Evolutionary conservation across 2,797 vertebrate species (phyloP).

Genomic region (Malacoctenus gilli): DNA sequence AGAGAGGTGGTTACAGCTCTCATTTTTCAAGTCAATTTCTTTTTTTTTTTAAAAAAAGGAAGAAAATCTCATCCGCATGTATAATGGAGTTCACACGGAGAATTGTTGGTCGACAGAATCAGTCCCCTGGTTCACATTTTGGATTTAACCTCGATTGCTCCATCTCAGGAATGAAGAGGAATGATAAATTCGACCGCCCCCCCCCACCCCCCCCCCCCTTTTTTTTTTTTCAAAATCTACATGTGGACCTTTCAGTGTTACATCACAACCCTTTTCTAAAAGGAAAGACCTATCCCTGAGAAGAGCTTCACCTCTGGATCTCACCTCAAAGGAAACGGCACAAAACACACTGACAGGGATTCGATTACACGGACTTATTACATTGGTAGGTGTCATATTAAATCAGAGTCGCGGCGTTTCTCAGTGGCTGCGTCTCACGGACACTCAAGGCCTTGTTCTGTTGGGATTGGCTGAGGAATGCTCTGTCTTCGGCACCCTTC

Average conservation of each 20-base stretch:
- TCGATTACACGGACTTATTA: slow-evolving; percentile 43
- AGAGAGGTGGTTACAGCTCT: background rate
- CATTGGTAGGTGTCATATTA: slow-evolving; percentile 47
- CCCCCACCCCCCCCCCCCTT: no score
- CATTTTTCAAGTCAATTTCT: no score
- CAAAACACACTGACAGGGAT: slow-evolving; percentile 28
- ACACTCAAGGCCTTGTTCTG: slow-evolving; percentile 46
- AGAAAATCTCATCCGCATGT: no score
- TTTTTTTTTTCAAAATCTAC: slow-evolving; percentile 7
- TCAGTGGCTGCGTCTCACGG: slow-evolving; percentile 43
- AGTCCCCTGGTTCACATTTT: no score
- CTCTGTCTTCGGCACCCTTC: slow-evolving; percentile 45
- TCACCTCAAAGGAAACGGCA: slow-evolving; percentile 9
- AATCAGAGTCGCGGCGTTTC: slow-evolving; percentile 51
- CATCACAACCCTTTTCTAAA: slow-evolving; percentile 6
- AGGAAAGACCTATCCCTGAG: background rate
- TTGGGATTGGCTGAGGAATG: slow-evolving; percentile 42
- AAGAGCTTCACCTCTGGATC: background rate
- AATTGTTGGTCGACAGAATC: no score
- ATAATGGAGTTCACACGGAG: no score
- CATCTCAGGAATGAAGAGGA: background rate
- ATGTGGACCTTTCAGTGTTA: background rate
- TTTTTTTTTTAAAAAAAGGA: no score
- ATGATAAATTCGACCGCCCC: no score
- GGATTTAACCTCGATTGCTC: no score